Conservation (phyloP, 2,113 vertebrate species). For the cattle (Bos taurus) region DNA sequence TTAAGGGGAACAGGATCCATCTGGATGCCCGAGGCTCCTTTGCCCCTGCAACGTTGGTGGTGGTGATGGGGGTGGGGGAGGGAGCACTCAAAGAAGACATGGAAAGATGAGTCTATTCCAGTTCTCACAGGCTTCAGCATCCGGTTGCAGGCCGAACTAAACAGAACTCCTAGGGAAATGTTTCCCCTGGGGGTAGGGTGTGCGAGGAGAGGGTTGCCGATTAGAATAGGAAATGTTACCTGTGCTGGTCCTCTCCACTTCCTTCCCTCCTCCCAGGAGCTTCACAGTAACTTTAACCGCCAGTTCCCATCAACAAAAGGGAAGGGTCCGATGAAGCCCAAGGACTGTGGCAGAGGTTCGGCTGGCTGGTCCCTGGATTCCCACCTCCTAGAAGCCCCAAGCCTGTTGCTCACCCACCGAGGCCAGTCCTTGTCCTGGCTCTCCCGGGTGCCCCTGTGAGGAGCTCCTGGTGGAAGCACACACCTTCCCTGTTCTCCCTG, state of each 20-base stretch:
- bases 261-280: background rate
- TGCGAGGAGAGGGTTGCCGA: background rate
- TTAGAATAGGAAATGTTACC: background rate
- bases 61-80: background rate
- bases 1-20: slow-evolving; percentile 55
- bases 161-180: background rate
- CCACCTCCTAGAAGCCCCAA: background rate
- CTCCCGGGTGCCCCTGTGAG: background rate
- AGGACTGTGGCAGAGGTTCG: background rate
- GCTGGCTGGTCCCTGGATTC: background rate
- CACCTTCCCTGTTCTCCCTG: background rate
- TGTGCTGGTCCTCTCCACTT: background rate
- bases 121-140: background rate
- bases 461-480: background rate
- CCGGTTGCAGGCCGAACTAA: background rate
- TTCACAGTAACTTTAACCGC: background rate
- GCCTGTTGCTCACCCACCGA: background rate
- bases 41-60: background rate
- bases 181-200: background rate
- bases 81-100: background rate
- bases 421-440: background rate
- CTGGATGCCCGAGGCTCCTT: slow-evolving; percentile 39
- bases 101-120: background rate
- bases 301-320: background rate
- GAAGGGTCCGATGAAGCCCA: background rate